Evolutionary conservation across 92 coral and sea anemone species (phyloP), one percentile per base, ranked within the genome.

Genomic region (Metridium senile): DNA sequence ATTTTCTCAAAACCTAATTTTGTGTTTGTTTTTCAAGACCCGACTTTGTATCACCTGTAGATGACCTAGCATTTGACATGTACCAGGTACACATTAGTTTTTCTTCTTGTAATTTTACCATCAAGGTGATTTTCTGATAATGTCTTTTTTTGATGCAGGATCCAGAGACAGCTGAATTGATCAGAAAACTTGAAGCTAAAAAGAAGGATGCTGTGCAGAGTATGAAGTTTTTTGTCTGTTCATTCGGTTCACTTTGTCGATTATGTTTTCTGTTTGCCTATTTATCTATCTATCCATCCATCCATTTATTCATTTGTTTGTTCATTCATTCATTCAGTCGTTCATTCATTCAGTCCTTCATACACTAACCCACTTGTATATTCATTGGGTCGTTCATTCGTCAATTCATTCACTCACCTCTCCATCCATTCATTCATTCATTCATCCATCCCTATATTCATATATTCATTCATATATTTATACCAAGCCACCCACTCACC

Each of bases 41-140:
- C 74, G 99, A 95, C 47, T 89, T 79, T 74, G 85, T 95, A 30
- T 89, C 99, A 13, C 99, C 95, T 26, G 71, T 87, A 63, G 99
- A 95, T 85, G 99, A 95, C 58, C 71, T 95, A 72, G 93, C 97
- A 18, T 95, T 95, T 85, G 99, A 93, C 62, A 95, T 95, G 99
- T 95, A 95, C 75, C 99, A 95, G 99, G 98, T 94, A 77, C 45
- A 3, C 32, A 66, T n/a, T 20, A 1, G 18, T 70, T 28, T 68
- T 54, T 20, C 11, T 8, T 31, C 26, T 39, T 43, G 43, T 68
- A 1, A 22, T 25, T 35, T 19, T 47, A n/a, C 34, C 31, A 33
- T 18, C 47, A 66, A 62, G 13, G 13, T 39, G 6, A 6, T 39
- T 4, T 54, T 54, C 23, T 13, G 2, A 21, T 54, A 2, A 9